phyloP scores from a whole-genome alignment of 2,113 vertebrate genomes.

The Merops nubicus region DNA sequence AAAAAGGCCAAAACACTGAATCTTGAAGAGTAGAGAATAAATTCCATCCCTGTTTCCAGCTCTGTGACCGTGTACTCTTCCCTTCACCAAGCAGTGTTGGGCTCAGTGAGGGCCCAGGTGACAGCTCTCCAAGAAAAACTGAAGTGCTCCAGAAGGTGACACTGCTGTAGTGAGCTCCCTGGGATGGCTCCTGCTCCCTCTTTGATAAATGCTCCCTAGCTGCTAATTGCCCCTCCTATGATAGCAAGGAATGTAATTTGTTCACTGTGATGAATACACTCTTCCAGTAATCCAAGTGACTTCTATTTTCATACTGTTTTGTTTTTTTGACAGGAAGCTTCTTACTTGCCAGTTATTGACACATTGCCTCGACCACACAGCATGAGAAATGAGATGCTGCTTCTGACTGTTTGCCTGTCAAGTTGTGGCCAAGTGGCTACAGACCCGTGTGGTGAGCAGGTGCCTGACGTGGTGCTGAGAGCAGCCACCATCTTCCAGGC shows the following conservation, averaged over 20 bases:
- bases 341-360: slow-evolving; percentile 58
- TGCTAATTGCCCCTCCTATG: not conserved
- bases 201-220: not conserved
- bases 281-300: not conserved
- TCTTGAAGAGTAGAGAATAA: not conserved
- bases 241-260: not conserved
- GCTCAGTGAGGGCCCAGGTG: not conserved
- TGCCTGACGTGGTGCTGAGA: not conserved
- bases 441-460: not conserved
- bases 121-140: not conserved
- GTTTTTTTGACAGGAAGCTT: slow-evolving; percentile 70
- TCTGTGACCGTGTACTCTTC: not conserved
- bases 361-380: slow-evolving; percentile 19
- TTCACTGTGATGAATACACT: not conserved
- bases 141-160: not conserved
- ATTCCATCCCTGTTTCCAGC: not conserved
- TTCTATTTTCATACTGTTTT: not conserved
- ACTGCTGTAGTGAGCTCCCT: not conserved
- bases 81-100: not conserved
- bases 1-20: not conserved
- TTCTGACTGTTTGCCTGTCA: slow-evolving; percentile 68
- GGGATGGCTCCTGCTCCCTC: not conserved
- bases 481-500: slow-evolving; percentile 66
- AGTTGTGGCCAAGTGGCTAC: slow-evolving; percentile 64
- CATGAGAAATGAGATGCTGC: slow-evolving; percentile 34